Base-by-base conservation (phyloP, 92 coral and sea anemone genomes). In the Actinernus sp. region DNA sequence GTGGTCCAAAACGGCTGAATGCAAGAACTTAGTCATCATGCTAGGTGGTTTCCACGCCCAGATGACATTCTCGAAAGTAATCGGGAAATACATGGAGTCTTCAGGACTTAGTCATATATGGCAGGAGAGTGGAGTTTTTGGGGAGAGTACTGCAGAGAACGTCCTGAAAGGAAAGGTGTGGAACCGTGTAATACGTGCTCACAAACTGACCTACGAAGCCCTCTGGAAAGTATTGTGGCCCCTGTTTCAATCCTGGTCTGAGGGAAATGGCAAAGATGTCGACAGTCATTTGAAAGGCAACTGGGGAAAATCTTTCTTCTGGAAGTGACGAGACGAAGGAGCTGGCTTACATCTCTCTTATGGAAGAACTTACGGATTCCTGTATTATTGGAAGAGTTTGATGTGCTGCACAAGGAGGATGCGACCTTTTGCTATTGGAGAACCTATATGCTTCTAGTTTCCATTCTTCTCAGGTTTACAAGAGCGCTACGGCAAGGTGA, bases 401-500 rank as follows among this genome's bases (percentile, higher is more conserved):
- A 61, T 61, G 71, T 29, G 17, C 49, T 16, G 19, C 71, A 73
- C 24, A 20, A 36, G 19, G 57, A 74, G 26, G 32, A 63, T 46
- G 22, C 73, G 23, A 74, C 82, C 19, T 63, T 63, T 43, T 51
- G 65, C 58, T 74, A 63, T 65, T 74, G 73, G 82, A 51, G 82
- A 46, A 31, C 49, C n/a, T 74, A 63, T 41, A 74, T 74, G 82
- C 55, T 36, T 34, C 4, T 45, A 48, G 87, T 74, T 26, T 61
- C 78, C 53, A 80, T 78, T 44, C 73, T 82, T 11, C 87, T 77
- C 21, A 72, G 71, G 75, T 82, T 82, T 56, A 77, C 87, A 9
- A 41, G 86, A 16, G 94, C 94, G 1, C 26, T 83, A 31, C 49
- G 90, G 36, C 89, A 88, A 33, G 90, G 90, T n/a, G 60, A 83